Evolutionary conservation across 1,140 invertebrate species (phyloP).

Genomic region (Trissolcus basalis): DNA sequence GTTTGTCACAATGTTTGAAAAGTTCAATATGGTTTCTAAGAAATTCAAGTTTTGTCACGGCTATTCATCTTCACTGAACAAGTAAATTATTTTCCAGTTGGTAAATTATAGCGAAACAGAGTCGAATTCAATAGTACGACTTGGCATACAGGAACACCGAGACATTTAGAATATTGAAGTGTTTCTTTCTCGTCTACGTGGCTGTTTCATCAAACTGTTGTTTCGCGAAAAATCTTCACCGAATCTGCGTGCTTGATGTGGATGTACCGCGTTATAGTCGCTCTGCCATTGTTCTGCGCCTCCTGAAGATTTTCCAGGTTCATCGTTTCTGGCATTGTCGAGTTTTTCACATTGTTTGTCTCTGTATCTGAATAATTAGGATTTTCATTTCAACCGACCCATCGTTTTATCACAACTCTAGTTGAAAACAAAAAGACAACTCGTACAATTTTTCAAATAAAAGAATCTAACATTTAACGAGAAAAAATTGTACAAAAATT

Average conservation of each 20-base stretch:
- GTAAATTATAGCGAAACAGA: slow-evolving; percentile 7
- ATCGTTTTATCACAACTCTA: neutral
- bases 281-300: slow-evolving; percentile 62
- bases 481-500: too few species aligned
- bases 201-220: slow-evolving; percentile 73
- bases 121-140: slow-evolving; percentile 3
- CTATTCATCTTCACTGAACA: too few species aligned
- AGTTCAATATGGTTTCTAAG: too few species aligned
- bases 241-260: slow-evolving; percentile 76
- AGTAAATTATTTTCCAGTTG: too few species aligned
- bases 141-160: slow-evolving; percentile 61
- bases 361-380: slow-evolving; percentile 61
- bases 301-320: slow-evolving; percentile 52
- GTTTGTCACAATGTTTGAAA: too few species aligned
- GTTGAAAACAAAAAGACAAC: too few species aligned
- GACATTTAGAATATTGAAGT: slow-evolving; percentile 62
- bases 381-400: slow-evolving; percentile 5
- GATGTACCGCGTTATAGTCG: slow-evolving; percentile 76
- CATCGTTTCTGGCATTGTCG: slow-evolving; percentile 43
- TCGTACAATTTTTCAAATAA: too few species aligned
- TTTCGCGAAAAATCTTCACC: slow-evolving; percentile 76
- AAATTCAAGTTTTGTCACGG: too few species aligned
- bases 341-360: slow-evolving; percentile 57
- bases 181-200: slow-evolving; percentile 5
- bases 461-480: too few species aligned